Percentiles rank a stretch among this genome's conserved stretches.
phyloP scores from a whole-genome alignment of 2,888 invertebrate genomes.

The Baronia brevicornis region DNA sequence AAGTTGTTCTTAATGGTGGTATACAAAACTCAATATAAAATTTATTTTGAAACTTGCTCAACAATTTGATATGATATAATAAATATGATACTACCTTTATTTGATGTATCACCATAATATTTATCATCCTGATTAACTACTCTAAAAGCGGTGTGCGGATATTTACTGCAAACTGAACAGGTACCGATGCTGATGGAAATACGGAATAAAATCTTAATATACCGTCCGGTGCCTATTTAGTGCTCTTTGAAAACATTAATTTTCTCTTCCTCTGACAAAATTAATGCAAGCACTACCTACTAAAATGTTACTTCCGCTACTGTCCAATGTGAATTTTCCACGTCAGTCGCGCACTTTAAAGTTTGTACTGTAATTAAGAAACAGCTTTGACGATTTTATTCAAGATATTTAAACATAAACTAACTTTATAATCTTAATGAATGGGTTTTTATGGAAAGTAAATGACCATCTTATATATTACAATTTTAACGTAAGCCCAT shows the following conservation, averaged over 20 bases:
- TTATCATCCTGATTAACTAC: too few relatives aligned
- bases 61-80: too few relatives aligned
- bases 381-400: slow-evolving; percentile 8
- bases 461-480: too few relatives aligned
- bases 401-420: too few relatives aligned
- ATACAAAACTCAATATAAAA: too few relatives aligned
- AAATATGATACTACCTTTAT: too few relatives aligned
- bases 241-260: slow-evolving; percentile 53
- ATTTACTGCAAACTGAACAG: slow-evolving; percentile 19
- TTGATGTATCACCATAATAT: too few relatives aligned
- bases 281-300: slow-evolving; percentile 33
- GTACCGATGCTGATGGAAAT: slow-evolving; percentile 35
- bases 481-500: too few relatives aligned
- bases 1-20: too few relatives aligned
- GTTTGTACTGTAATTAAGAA: slow-evolving; percentile 11
- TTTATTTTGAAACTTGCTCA: too few relatives aligned
- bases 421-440: too few relatives aligned
- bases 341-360: slow-evolving; percentile 13
- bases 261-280: slow-evolving; percentile 47
- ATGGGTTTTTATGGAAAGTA: too few relatives aligned
- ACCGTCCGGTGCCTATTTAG: slow-evolving; percentile 35
- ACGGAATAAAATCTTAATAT: slow-evolving; percentile 58
- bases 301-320: slow-evolving; percentile 22
- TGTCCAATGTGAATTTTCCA: slow-evolving; percentile 16
- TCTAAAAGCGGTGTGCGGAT: slow-evolving; percentile 6